phyloP scores from a whole-genome alignment of 1,140 invertebrate species.

The Drosophila pruinosa region DNA sequence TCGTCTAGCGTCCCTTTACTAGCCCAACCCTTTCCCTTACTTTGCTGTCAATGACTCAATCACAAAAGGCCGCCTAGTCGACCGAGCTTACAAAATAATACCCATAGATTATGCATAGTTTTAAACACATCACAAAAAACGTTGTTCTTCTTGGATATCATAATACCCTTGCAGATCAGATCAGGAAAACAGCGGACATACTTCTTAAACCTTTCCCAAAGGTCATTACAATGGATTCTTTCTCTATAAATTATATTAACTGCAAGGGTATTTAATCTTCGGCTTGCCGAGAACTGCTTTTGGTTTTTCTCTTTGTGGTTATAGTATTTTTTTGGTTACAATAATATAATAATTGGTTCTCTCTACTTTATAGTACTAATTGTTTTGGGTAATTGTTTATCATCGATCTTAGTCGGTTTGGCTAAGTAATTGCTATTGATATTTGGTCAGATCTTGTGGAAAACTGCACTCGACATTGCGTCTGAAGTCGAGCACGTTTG shows the following conservation, averaged over 20 bases:
- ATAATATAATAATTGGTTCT: conserved; percentile 36
- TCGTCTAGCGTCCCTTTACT: neutral
- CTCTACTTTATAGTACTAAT: conserved; percentile 8
- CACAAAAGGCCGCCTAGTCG: conserved; percentile 43
- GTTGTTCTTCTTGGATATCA: neutral
- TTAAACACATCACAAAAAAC: conserved; percentile 54
- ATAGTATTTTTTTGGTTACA: conserved; percentile 1
- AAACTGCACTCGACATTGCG: conserved; percentile 18
- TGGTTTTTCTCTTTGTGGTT: neutral
- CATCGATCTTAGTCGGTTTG: conserved; percentile 9
- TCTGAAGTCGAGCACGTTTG: neutral
- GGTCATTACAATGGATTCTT: too few species aligned
- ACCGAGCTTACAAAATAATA: conserved; percentile 65
- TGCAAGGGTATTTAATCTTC: neutral
- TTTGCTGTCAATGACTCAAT: conserved; percentile 33
- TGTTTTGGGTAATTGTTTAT: neutral
- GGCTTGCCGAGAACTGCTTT: neutral
- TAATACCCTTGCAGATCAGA: neutral
- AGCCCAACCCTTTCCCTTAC: neutral
- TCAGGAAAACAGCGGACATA: too few species aligned
- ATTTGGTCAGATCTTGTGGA: conserved; percentile 44
- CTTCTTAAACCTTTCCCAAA: too few species aligned
- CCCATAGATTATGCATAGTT: conserved; percentile 63
- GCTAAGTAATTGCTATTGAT: conserved; percentile 17
- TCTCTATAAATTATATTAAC: neutral